These are phyloP conservation scores for Myopa tessellatipennis DNA, from an alignment of 2,888 invertebrate genomes.

Conservation along the genomic window DNA sequence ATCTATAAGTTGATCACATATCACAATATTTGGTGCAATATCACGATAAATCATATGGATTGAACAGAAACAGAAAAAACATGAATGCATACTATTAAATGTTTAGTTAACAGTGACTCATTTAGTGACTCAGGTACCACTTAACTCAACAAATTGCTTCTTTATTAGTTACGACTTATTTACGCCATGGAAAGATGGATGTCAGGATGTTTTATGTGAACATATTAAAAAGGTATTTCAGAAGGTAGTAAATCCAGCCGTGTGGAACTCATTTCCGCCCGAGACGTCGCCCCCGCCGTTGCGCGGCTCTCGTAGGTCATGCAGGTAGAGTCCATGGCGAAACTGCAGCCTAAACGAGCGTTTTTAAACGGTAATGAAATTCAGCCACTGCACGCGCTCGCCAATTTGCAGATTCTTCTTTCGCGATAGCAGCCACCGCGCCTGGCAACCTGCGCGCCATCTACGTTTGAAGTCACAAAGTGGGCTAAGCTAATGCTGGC, in stretches of 20 bases:
- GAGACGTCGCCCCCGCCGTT: not conserved
- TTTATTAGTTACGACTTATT: conserved; percentile 12
- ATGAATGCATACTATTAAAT: too few relatives aligned
- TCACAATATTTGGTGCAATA: too few relatives aligned
- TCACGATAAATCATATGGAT: too few relatives aligned
- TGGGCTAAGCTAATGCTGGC: conserved; percentile 29
- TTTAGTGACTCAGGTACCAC: too few relatives aligned
- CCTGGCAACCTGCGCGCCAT: conserved; percentile 27
- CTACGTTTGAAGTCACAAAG: conserved; percentile 23
- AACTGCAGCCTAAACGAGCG: not conserved
- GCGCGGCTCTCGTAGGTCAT: not conserved
- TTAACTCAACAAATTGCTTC: conserved; percentile 1
- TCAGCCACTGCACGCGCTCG: conserved; percentile 39
- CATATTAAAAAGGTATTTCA: conserved; percentile 1
- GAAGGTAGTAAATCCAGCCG: conserved; percentile 1
- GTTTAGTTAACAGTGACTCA: too few relatives aligned
- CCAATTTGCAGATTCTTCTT: conserved; percentile 24
- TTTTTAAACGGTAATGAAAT: conserved; percentile 44
- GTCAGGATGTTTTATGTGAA: not conserved
- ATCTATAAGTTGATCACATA: too few relatives aligned
- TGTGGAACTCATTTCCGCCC: not conserved
- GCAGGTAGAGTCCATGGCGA: not conserved
- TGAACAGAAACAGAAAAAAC: too few relatives aligned
- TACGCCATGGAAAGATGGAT: not conserved
- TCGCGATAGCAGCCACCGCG: not conserved